Percentiles rank a stretch among this genome's conserved stretches.
These are phyloP conservation scores for Mizuhopecten yessoensis DNA, from an alignment of 1,140 invertebrate genomes.

Conservation along the genomic window DNA sequence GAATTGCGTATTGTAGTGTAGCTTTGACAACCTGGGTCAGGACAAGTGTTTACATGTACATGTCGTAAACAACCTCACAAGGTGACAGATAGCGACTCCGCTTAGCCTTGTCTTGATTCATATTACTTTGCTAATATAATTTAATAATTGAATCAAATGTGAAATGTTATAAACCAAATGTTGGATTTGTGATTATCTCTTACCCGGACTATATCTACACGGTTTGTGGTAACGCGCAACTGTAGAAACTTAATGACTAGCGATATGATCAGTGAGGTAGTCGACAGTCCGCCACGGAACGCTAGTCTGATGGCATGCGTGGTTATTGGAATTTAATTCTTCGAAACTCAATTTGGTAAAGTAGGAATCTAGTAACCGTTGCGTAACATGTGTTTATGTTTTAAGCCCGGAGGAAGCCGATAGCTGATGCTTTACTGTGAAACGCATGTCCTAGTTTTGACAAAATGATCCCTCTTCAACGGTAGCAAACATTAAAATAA, in stretches of 20 bases:
- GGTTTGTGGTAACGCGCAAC: not conserved
- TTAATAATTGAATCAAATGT: not conserved
- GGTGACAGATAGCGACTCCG: slow-evolving; percentile 13
- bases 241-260: not conserved
- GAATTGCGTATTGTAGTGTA: no score
- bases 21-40: not conserved
- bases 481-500: not conserved
- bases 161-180: not conserved
- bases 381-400: slow-evolving; percentile 12
- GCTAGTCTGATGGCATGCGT: not conserved
- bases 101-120: not conserved
- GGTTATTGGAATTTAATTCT: slow-evolving; percentile 11
- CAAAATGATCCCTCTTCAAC: not conserved
- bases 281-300: not conserved
- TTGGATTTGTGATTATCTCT: not conserved
- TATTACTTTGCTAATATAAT: not conserved
- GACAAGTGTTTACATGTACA: not conserved
- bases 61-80: not conserved
- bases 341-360: not conserved
- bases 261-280: not conserved
- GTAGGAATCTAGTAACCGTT: not conserved
- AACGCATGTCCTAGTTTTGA: not conserved
- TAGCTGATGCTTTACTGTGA: not conserved
- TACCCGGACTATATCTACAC: not conserved
- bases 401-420: not conserved